Percentiles rank a stretch among this genome's conserved stretches.
Evolutionary conservation across 2,888 invertebrate species (phyloP).

Genomic region (Yponomeuta plumbellus): DNA sequence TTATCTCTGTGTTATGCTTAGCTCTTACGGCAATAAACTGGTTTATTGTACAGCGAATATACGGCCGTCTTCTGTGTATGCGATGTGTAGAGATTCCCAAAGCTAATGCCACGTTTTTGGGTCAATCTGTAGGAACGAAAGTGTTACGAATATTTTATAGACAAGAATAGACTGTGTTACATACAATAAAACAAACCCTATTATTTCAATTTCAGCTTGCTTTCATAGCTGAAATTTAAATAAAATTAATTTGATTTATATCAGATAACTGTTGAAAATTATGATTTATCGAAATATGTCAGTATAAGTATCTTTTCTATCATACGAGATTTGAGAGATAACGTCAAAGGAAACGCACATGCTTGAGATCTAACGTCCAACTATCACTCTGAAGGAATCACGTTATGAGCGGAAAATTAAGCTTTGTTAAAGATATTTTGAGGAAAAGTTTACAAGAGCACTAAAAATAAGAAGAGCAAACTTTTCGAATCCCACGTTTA

Average conservation of each 20-base stretch:
- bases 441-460: background rate
- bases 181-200: background rate
- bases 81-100: background rate
- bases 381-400: too few species aligned
- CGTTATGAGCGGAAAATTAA: too few species aligned
- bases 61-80: conserved; percentile 36
- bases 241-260: too few species aligned
- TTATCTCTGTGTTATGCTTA: conserved; percentile 70
- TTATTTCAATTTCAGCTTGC: too few species aligned
- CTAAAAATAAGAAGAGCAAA: background rate
- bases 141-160: background rate
- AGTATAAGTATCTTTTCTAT: too few species aligned
- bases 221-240: too few species aligned
- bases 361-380: too few species aligned
- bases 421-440: too few species aligned
- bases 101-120: background rate
- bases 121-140: background rate
- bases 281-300: too few species aligned
- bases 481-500: conserved; percentile 3
- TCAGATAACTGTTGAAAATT: too few species aligned
- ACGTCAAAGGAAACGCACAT: too few species aligned
- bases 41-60: conserved; percentile 52
- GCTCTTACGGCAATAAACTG: conserved; percentile 62
- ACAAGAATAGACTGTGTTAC: background rate
- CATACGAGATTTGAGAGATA: too few species aligned